Percentiles rank a stretch among this genome's conserved stretches.
Evolutionary conservation across 2,888 invertebrate genomes (phyloP).

Genomic region (Drepana falcataria): DNA sequence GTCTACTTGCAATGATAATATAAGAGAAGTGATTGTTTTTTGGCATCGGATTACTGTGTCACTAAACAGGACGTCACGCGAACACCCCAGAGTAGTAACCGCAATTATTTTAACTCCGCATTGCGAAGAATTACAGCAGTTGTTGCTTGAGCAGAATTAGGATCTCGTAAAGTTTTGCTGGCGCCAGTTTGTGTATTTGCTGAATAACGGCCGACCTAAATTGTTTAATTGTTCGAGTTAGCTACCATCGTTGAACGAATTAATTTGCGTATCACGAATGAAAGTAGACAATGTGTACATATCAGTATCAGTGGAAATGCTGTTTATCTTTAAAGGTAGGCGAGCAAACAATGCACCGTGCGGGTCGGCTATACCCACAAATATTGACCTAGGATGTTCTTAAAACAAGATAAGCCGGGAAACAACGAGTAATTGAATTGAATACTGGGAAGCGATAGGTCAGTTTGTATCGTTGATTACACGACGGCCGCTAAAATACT

Average conservation of each 20-base stretch:
- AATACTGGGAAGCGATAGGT: conserved; percentile 43
- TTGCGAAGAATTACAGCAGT: conserved; percentile 19
- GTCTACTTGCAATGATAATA: no score
- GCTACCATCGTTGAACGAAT: conserved; percentile 24
- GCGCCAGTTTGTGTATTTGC: conserved; percentile 32
- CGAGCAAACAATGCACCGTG: conserved; percentile 31
- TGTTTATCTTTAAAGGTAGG: conserved; percentile 26
- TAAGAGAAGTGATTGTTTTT: no score
- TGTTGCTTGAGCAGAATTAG: conserved; percentile 20
- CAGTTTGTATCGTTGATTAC: conserved; percentile 61
- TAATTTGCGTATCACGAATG: conserved; percentile 17
- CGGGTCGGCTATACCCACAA: conserved; percentile 44
- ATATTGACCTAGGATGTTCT: conserved; percentile 67
- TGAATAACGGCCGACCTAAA: conserved; percentile 41
- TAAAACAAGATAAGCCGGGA: conserved; percentile 47
- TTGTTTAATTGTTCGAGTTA: conserved; percentile 39
- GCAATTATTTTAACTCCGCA: background rate
- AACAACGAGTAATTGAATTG: conserved; percentile 58
- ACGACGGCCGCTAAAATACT: conserved; percentile 52
- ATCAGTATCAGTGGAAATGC: conserved; percentile 14
- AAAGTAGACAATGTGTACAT: background rate
- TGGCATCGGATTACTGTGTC: background rate
- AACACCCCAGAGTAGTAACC: background rate
- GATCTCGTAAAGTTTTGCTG: conserved; percentile 36
- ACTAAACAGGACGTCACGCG: conserved; percentile 3